These are phyloP conservation scores for Chloroceryle inda DNA, from an alignment of 2,797 vertebrate genomes.

Conservation along the genomic window DNA sequence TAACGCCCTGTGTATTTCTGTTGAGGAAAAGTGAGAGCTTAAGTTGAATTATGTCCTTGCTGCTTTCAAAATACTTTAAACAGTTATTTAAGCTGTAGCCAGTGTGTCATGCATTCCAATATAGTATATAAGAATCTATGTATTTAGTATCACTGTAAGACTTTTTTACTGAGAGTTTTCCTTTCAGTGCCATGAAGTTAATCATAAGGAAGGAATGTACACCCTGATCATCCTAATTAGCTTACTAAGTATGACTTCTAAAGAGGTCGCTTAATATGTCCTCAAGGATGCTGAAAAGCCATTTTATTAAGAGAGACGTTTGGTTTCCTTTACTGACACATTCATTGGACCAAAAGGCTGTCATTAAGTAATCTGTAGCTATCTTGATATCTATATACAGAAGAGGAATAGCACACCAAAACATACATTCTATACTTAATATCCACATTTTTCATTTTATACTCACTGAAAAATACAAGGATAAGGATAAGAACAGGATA, in stretches of 20 bases:
- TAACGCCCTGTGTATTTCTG: slow-evolving; percentile 36
- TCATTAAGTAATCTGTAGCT: not conserved
- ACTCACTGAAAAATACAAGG: not conserved
- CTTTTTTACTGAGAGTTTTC: slow-evolving; percentile 15
- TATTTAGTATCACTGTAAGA: not conserved
- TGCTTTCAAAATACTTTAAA: slow-evolving; percentile 48
- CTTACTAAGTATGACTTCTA: slow-evolving; percentile 17
- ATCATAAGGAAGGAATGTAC: slow-evolving; percentile 56
- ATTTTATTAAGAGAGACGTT: slow-evolving; percentile 17
- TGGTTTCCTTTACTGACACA: slow-evolving; percentile 22
- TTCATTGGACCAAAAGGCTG: slow-evolving; percentile 6
- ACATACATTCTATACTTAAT: not conserved
- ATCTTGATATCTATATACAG: not conserved
- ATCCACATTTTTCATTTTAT: not conserved
- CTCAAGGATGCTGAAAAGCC: slow-evolving; percentile 32
- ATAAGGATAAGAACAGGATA: not conserved
- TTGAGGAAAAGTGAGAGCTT: slow-evolving; percentile 21
- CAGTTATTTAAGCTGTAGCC: not conserved
- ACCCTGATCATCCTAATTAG: slow-evolving; percentile 40
- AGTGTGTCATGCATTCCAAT: slow-evolving; percentile 55
- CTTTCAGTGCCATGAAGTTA: not conserved
- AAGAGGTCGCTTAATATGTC: slow-evolving; percentile 15
- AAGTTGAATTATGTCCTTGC: slow-evolving; percentile 52
- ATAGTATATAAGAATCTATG: slow-evolving; percentile 12
- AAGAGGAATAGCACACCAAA: not conserved